Conservation (phyloP, 2,113 vertebrate species). For the Naja naja region DNA sequence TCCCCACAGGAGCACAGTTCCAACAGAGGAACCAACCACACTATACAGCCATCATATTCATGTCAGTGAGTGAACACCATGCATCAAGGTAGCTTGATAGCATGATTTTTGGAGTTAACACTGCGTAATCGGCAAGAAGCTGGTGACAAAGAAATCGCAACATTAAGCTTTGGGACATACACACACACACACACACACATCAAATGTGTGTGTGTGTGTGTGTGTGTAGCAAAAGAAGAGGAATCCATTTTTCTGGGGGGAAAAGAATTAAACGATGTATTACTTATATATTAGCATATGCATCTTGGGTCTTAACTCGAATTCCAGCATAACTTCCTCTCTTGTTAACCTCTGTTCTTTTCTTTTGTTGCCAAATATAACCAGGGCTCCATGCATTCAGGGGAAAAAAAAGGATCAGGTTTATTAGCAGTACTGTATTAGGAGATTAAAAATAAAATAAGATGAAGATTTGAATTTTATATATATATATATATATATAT, state of each 20-base stretch:
- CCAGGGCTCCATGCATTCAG: not conserved
- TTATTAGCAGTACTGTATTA: not conserved
- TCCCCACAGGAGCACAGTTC: conserved; percentile 52
- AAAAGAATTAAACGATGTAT: not conserved
- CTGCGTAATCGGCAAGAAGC: conserved; percentile 32
- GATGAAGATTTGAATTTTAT: not conserved
- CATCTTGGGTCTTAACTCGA: not conserved
- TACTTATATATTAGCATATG: conserved; percentile 4
- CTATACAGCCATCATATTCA: conserved; percentile 53
- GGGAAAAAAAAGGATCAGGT: not conserved
- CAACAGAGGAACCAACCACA: conserved; percentile 40
- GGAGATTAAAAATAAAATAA: not conserved
- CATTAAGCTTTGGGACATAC: not conserved
- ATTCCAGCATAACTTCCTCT: not conserved
- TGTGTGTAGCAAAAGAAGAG: not conserved
- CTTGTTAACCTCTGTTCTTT: not conserved
- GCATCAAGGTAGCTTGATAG: conserved; percentile 49
- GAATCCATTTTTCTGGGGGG: not conserved
- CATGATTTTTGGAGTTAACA: conserved; percentile 39
- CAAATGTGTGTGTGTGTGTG: too few relatives aligned
- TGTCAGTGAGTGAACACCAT: conserved; percentile 54
- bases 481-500: too few relatives aligned
- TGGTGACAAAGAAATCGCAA: conserved; percentile 1
- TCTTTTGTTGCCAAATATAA: not conserved
- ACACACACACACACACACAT: not conserved